Percentiles rank a stretch among this genome's conserved stretches.
Conservation (phyloP, 2,888 invertebrate genomes). For the Caenorhabditis auriculariae region DNA sequence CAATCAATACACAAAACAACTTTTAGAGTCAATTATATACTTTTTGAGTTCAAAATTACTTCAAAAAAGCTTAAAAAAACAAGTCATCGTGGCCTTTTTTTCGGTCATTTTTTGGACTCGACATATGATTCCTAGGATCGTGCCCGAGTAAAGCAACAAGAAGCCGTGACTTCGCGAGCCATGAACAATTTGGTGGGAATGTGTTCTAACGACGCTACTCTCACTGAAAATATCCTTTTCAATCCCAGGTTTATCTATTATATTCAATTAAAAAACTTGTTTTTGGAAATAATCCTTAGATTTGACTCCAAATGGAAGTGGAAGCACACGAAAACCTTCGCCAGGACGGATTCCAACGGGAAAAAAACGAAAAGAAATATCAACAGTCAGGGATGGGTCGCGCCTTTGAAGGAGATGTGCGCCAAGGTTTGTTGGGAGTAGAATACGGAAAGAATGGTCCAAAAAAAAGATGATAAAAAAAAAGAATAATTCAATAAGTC, state of each 20-base stretch:
- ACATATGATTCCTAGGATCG: too few species aligned
- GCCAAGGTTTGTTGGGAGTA: conserved; percentile 41
- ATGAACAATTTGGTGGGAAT: conserved; percentile 35
- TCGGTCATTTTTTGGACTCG: too few species aligned
- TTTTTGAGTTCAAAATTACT: too few species aligned
- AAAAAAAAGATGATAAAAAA: too few species aligned
- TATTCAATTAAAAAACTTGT: neutral
- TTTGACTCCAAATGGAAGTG: conserved; percentile 46
- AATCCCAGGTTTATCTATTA: conserved; percentile 18
- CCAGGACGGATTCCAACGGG: conserved; percentile 23
- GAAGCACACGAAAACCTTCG: conserved; percentile 38
- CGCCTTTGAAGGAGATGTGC: conserved; percentile 41
- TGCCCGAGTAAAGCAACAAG: too few species aligned
- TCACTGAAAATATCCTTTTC: conserved; percentile 42
- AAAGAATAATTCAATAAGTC: too few species aligned
- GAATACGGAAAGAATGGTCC: too few species aligned
- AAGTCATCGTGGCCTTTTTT: too few species aligned
- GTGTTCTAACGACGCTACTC: conserved; percentile 27
- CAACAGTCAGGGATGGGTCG: conserved; percentile 48
- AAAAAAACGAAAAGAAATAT: conserved; percentile 32
- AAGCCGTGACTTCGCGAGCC: conserved; percentile 28
- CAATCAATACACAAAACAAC: too few species aligned
- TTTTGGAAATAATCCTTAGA: conserved; percentile 4
- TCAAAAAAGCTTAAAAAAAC: too few species aligned
- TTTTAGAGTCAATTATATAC: too few species aligned